These are phyloP conservation scores for Geococcyx californianus DNA, from an alignment of 2,113 vertebrate genomes.

Conservation along the genomic window DNA sequence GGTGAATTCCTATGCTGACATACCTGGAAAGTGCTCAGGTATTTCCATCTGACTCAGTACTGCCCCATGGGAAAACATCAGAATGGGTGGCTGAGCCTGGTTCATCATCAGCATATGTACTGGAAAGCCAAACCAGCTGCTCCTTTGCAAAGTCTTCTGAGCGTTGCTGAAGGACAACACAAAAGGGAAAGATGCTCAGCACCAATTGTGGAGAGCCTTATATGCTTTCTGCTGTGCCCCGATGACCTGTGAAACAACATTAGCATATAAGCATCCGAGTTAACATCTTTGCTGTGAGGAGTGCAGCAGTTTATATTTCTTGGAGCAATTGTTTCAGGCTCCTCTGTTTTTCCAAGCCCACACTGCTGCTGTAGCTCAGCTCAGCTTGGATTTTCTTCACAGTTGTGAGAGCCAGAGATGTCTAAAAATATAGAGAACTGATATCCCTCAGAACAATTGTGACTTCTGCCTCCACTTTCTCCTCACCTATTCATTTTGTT, in stretches of 20 bases:
- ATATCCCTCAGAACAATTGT: constrained; percentile 15
- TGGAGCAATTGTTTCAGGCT: constrained; percentile 55
- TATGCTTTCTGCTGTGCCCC: not conserved
- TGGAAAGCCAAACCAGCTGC: not conserved
- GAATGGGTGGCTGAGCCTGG: not conserved
- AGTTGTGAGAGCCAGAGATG: constrained; percentile 51
- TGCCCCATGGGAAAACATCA: not conserved
- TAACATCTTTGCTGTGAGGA: constrained; percentile 34
- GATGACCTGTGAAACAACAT: not conserved
- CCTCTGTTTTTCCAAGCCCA: constrained; percentile 42
- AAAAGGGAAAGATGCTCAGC: not conserved
- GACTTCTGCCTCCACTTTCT: not conserved
- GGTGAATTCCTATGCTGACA: not conserved
- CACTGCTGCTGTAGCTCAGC: not conserved
- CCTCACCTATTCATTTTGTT: not conserved
- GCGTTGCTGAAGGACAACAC: accelerated
- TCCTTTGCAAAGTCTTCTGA: not conserved
- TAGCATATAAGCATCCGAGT: constrained; percentile 7
- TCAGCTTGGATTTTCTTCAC: constrained; percentile 63
- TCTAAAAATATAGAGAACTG: constrained; percentile 44
- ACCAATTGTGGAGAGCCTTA: not conserved
- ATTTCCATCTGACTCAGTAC: not conserved
- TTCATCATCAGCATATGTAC: not conserved
- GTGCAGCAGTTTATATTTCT: constrained; percentile 49
- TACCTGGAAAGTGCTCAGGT: not conserved